Base-by-base conservation (phyloP, 2,113 vertebrate species). In the Gobius niger region DNA sequence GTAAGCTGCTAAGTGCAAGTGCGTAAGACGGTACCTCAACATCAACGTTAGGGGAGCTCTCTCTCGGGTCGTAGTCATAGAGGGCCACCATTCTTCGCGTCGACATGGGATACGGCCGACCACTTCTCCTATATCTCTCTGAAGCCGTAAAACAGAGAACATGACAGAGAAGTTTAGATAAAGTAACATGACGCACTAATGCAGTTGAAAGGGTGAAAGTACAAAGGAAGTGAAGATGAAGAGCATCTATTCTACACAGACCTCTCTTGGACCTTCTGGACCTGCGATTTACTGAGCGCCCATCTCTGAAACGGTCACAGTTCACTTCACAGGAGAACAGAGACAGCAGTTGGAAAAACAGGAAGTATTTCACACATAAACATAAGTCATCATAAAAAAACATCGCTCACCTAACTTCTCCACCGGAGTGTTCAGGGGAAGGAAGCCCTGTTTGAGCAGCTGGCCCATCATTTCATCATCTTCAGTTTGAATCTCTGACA, bases 21-120 rank as follows among this genome's bases (percentile, higher is more conserved):
- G 3, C 16, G 50, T 44, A 40, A 50, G 42, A 56, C 62, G 46
- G 15, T 93, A 98, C 98, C 98, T 99, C 96, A 2, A 98, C 95
- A 0, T 99, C 97, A 60, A 99, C 93, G 40, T 99, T 99, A 0
- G 98, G 98, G 6, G 98, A 99, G 85, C 97, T 99, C 69, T 99
- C 98, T 51, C 96, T 71, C 0, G 98, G 98, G 62, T 99, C 96
- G 0, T 99, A 99, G 75, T 99, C 98, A 0, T 99, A 99, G 44
- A 99, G 91, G 0, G 98, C 98, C 80, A 99, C 96, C 97, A 98
- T 97, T 69, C 98, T 94, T 1, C 94, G 75, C 0, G 96, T 98
- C 0, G 89, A 73, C 72, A 90, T 78, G 0, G 94, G 77, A 13
- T 92, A 94, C 3, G 90, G 94, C 9, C 94, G 83, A 10, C 93